phyloP scores from a whole-genome alignment of 2,797 vertebrate species.

The Protosalanx chinensis region DNA sequence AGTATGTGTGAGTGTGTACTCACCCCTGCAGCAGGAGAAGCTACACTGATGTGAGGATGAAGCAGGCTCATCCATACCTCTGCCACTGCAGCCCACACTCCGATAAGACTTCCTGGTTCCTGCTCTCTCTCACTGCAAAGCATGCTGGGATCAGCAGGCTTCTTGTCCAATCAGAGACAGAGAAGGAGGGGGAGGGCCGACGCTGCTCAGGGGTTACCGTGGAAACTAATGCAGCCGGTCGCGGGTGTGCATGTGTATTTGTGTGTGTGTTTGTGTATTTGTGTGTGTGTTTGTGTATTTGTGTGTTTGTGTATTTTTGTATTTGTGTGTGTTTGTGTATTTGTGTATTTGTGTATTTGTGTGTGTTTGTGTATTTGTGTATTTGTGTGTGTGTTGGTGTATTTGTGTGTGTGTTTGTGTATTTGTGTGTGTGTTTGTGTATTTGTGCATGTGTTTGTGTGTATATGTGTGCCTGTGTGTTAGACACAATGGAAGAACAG shows the following conservation, averaged over 20 bases:
- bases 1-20: background rate
- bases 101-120: background rate
- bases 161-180: background rate
- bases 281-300: background rate
- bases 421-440: background rate
- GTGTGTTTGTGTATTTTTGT: no score
- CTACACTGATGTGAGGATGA: background rate
- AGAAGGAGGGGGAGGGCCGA: background rate
- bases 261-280: background rate
- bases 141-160: constrained; percentile 3
- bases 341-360: no score
- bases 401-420: no score
- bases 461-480: no score
- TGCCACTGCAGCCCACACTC: background rate
- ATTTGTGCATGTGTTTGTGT: no score
- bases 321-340: no score
- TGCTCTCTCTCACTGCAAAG: background rate
- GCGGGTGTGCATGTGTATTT: no score
- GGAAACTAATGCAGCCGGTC: background rate
- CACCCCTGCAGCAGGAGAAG: constrained; percentile 1
- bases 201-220: background rate
- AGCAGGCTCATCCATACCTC: constrained; percentile 1
- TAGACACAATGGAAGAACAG: no score
- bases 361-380: background rate
- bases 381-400: background rate